Evolutionary conservation across 1,140 invertebrate genomes (phyloP), one percentile per base, ranked within the genome.

Genomic region (Drosophila oshimai): DNA sequence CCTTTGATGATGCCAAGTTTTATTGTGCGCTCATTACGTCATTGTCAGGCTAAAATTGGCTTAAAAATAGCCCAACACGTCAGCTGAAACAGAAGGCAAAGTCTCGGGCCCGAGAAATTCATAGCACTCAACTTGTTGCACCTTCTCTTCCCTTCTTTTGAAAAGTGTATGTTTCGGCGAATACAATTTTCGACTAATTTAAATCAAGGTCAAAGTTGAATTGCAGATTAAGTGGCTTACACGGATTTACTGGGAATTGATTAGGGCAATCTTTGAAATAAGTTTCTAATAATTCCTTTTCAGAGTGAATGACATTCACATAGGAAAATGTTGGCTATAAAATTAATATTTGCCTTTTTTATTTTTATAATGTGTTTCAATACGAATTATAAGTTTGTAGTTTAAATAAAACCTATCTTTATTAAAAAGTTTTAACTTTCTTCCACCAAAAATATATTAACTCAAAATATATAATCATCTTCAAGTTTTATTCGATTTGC

Each of bases 41-140:
- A 86, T 86, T 80, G 72, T 75, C 67, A 75, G 58, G 61, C 75
- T 76, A 76, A 84, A 83, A 87, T 75, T 72, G 62, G 61, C 67
- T 71, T 84, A 84, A 77, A 89, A 89, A 89, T 89, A 89, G 62
- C 75, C 34, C 75, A 89, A 89, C 84, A 84, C 84, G 84, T 84
- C 78, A 89, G 80, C 79, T 60, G 57, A 55, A 69, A 39, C 53
- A 64, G 39, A 50, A 79, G 51, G 58, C 54, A 72, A 81, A 69
- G 69, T 70, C 61, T 74, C 41, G 47, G 41, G 22, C 47, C 42
- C 41, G 50, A 22, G 41, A 31, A 28, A 72, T 51, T 65, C 39
- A 71, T 12, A 33, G 28, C 46, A 41, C 60, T 78, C 49, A 47
- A 62, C 45, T 53, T 72, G 50, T 75, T 65, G 61, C 53, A 41